Conservation (phyloP, 1,140 invertebrate genomes). For the Rhopalosiphum maidis region DNA sequence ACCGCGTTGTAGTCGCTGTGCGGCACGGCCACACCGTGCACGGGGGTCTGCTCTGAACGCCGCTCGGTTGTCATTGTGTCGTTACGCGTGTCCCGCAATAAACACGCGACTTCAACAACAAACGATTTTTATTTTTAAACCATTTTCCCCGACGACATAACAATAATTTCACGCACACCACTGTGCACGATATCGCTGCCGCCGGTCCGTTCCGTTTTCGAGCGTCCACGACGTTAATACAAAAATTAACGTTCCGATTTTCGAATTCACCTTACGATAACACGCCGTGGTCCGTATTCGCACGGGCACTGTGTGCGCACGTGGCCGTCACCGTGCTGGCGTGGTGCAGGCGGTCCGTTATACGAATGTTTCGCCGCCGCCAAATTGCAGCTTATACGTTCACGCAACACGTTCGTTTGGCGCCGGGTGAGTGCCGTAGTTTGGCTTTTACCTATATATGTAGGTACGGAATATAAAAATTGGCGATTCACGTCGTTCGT, state of each 20-base stretch:
- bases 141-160: neutral
- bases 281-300: neutral
- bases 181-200: neutral
- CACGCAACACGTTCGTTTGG: neutral
- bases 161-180: neutral
- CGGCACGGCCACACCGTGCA: conserved; percentile 29
- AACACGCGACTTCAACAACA: neutral
- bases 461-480: no score
- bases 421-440: neutral
- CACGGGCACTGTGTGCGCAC: neutral
- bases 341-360: neutral
- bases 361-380: neutral
- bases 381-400: neutral
- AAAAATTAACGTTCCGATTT: neutral
- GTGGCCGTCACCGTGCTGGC: neutral
- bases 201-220: neutral
- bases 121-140: neutral
- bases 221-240: neutral
- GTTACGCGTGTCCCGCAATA: neutral
- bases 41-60: neutral
- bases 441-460: neutral
- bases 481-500: no score
- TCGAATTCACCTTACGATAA: neutral
- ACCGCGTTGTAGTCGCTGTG: conserved; percentile 39
- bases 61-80: neutral